phyloP scores from a whole-genome alignment of 2,888 invertebrate genomes.

The Pristionchus maxplancki region DNA sequence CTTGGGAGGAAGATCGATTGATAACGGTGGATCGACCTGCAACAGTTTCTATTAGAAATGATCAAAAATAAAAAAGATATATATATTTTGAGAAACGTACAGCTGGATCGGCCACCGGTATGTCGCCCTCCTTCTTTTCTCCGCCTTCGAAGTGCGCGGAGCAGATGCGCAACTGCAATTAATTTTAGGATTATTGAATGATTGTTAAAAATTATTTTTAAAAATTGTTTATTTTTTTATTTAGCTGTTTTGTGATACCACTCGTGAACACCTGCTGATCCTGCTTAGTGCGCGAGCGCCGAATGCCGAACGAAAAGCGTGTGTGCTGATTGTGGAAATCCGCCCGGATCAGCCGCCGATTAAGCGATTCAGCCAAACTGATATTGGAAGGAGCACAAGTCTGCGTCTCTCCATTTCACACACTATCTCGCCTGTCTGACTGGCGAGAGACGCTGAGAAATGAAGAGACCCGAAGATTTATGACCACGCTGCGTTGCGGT shows the following conservation, averaged over 20 bases:
- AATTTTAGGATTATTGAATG: background rate
- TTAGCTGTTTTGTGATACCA: background rate
- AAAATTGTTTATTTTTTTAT: background rate
- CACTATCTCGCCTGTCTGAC: too few relatives aligned
- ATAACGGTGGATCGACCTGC: slow-evolving; percentile 78
- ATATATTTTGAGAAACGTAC: slow-evolving; percentile 60
- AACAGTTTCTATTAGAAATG: slow-evolving; percentile 44
- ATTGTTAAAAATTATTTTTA: background rate
- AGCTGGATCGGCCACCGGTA: slow-evolving; percentile 79
- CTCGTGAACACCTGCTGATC: background rate
- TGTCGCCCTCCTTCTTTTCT: slow-evolving; percentile 79
- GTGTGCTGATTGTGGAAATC: background rate
- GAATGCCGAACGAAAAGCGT: background rate
- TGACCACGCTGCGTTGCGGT: too few relatives aligned
- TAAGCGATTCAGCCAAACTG: background rate
- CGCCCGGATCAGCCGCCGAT: background rate
- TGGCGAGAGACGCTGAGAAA: too few relatives aligned
- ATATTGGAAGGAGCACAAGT: too few relatives aligned
- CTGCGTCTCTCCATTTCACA: too few relatives aligned
- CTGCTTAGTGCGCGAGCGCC: background rate
- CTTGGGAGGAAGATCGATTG: slow-evolving; percentile 78
- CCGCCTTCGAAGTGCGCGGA: slow-evolving; percentile 79
- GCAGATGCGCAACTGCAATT: slow-evolving; percentile 78
- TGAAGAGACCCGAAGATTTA: too few relatives aligned
- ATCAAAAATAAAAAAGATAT: background rate